Evolutionary conservation across 2,797 vertebrate genomes (phyloP), one percentile per base, ranked within the genome.

Genomic region (Sebastes baramenuke): DNA sequence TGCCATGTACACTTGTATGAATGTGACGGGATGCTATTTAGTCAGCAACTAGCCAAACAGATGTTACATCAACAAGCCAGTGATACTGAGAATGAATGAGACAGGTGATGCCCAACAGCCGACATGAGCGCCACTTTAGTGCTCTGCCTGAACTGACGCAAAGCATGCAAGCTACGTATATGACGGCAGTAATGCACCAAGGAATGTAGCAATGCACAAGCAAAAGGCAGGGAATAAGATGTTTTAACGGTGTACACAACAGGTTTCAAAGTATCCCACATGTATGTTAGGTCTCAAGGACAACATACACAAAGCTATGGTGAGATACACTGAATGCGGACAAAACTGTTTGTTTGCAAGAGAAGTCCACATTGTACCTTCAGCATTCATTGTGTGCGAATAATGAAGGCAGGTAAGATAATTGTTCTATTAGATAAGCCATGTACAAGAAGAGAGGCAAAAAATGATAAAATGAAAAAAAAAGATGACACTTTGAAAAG

Each of bases 401-500:
- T 60, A 65, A 75, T 32, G 66, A 81, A 36, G 10, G 4, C 29
- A 24, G 72, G 25, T 52, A 10, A 61, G 25, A 38, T 72, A 52
- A 77, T 13, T 75, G 32, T 29, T 82, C 34, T 58, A 69, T 79
- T 77, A 36, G 4, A 79, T n/a, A 65, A 5, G 76, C 64, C 49
- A 62, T 22, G 66, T 25, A 55, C 9, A 54, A 62, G 30, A 42
- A 67, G n/a, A 72, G 12, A 64, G 38, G 72, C 20, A 49, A 14
- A 38, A 60, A 82, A 67, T 64, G 24, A 83, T 14, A 30, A 67
- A 79, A 73, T 27, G 7, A 73, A 85, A 88, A 54, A 54, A 54
- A 62, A 75, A 86, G 46, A 65, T 8, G 78, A 72, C 54, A 72
- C 32, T 73, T 59, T 83, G 75, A 83, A 85, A 85, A 90, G 81